Base-by-base conservation (phyloP, 2,888 invertebrate species). In the Pandemis cinnamomeana region DNA sequence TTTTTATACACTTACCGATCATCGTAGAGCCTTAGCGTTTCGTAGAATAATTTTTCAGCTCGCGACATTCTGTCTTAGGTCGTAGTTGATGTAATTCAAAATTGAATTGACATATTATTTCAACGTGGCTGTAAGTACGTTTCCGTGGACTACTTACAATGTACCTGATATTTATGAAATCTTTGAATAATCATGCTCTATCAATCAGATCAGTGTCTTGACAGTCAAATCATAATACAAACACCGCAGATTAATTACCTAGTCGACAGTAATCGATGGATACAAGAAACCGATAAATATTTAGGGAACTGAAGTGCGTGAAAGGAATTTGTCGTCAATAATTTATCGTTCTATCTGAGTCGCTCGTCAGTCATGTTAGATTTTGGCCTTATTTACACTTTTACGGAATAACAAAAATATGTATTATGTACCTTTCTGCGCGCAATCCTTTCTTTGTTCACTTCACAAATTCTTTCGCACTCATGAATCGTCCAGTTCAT, bases 401-500 rank as follows among this genome's bases (percentile, higher is more conserved):
- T 27, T 27, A 20, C 27, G 3, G 11, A 27, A 27, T 27, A 27
- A 58, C 11, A 27, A 11, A 27, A 58, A 27, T 55, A 8, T 20
- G 55, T 20, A 8, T 67, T 72, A 79, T 89, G 44, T 91, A 92
- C 93, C 93, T 91, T 89, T 83, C 79, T 82, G 77, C 79, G 75
- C 83, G 86, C 86, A 91, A 90, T 92, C 90, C 90, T 87, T 87
- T 88, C 88, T 89, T 91, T 90, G 91, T 90, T 91, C 92, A 91
- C 91, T 89, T 83, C 90, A 91, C 91, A 85, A 88, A 86, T 87
- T 78, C 86, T 87, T 83, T 80, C 82, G 83, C 92, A 91, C 91
- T 86, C 84, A 84, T 84, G 79, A 78, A 88, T 76, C 78, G 78
- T 79, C 77, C 77, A 76, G 77, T 75, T 78, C 78, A 71, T 75